Evolutionary conservation across 2,113 vertebrate species (phyloP).

Genomic region (Orycteropus afer): DNA sequence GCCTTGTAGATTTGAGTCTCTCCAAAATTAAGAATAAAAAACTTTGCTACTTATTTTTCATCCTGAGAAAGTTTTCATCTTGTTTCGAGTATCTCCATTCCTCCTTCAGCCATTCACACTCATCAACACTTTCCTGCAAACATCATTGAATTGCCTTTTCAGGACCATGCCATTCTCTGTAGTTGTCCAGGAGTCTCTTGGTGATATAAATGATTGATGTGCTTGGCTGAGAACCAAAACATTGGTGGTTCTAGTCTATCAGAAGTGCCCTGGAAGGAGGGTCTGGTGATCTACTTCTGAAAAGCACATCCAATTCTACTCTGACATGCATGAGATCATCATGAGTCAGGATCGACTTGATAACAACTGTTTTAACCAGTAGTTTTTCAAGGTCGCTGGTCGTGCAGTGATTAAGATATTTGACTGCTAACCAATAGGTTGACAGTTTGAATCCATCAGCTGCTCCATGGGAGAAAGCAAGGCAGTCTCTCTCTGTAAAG

Average conservation of each 20-base stretch:
- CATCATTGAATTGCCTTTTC: background rate
- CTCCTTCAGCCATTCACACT: background rate
- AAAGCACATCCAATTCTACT: background rate
- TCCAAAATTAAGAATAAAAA: no score
- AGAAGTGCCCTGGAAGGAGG: background rate
- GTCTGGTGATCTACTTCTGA: no score
- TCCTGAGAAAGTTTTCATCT: no score
- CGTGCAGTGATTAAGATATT: no score
- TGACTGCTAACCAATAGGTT: no score
- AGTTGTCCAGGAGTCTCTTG: background rate
- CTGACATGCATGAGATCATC: no score
- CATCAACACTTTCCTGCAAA: background rate
- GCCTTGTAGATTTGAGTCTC: background rate
- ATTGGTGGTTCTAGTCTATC: background rate
- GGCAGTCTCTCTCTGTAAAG: no score
- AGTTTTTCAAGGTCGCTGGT: background rate
- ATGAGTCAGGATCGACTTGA: background rate
- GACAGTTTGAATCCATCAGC: no score
- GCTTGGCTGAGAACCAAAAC: background rate
- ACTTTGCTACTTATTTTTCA: no score
- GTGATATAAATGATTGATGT: no score
- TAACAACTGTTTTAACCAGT: background rate
- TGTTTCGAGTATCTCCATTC: no score
- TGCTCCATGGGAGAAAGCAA: no score
- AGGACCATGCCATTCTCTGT: background rate